Percentiles rank a stretch among this genome's conserved stretches.
Conservation (phyloP, 1,140 invertebrate genomes). For the Rhagoletis pomonella region DNA sequence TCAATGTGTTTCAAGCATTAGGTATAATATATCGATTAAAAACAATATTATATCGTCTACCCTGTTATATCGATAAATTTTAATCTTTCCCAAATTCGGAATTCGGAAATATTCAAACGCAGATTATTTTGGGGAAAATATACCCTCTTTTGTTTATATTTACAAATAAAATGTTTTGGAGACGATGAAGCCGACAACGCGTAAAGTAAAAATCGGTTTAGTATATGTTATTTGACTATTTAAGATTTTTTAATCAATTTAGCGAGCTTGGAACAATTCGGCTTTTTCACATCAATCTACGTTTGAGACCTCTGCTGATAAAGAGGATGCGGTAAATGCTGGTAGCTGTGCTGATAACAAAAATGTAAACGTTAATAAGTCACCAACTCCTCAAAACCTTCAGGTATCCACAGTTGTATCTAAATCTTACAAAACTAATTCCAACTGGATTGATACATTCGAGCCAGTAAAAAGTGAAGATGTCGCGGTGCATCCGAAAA, state of each 20-base stretch:
- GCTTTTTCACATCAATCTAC: neutral
- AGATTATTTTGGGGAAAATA: too few species aligned
- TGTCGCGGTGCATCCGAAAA: conserved; percentile 79
- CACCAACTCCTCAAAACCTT: neutral
- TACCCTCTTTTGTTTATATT: too few species aligned
- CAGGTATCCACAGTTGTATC: neutral
- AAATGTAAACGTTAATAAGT: neutral
- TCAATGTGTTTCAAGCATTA: too few species aligned
- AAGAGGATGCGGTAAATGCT: neutral
- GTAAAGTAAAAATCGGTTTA: neutral
- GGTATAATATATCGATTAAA: too few species aligned
- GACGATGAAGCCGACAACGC: neutral
- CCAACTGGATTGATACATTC: conserved; percentile 77
- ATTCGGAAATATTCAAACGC: too few species aligned
- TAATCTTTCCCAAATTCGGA: too few species aligned
- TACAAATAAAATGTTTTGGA: neutral
- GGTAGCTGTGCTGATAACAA: neutral
- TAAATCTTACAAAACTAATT: neutral
- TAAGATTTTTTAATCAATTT: neutral
- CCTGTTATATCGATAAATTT: too few species aligned
- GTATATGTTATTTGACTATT: neutral
- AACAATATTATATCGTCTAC: too few species aligned
- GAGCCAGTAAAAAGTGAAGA: conserved; percentile 76
- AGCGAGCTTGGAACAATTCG: conserved; percentile 38
- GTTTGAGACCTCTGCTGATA: neutral